Conservation (phyloP, 2,888 invertebrate genomes). For the Pristionchus mayeri region DNA sequence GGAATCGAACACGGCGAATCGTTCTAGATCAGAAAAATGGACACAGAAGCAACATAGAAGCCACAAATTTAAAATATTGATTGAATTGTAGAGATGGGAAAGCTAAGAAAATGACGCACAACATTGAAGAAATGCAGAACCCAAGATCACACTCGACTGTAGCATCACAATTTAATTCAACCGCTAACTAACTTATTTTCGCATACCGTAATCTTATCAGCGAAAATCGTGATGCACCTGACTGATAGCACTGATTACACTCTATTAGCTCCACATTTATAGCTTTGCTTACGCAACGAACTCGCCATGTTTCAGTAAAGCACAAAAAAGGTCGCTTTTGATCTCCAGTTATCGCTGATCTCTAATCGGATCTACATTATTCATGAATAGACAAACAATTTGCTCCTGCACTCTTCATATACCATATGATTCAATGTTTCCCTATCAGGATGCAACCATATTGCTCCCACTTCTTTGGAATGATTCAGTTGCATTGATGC, state of each 20-base stretch:
- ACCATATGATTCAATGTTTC: too few relatives aligned
- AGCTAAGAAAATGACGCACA: not conserved
- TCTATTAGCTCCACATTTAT: not conserved
- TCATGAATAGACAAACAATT: too few relatives aligned
- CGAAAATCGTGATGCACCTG: constrained; percentile 26
- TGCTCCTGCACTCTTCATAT: too few relatives aligned
- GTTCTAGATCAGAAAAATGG: not conserved
- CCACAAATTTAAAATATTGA: not conserved
- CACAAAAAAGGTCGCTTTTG: too few relatives aligned
- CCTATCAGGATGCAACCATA: too few relatives aligned
- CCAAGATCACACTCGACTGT: too few relatives aligned
- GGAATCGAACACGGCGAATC: not conserved
- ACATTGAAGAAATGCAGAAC: not conserved
- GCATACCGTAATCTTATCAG: not conserved
- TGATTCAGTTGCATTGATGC: too few relatives aligned
- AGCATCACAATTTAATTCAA: too few relatives aligned
- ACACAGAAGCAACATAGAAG: not conserved
- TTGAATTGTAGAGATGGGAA: not conserved
- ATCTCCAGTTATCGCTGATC: too few relatives aligned
- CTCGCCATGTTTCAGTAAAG: not conserved
- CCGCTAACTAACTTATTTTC: not conserved
- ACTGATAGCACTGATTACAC: constrained; percentile 27
- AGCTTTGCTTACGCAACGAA: not conserved
- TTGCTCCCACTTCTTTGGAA: too few relatives aligned
- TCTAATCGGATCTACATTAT: too few relatives aligned